Percentiles rank a stretch among this genome's conserved stretches.
phyloP scores from a whole-genome alignment of 1,140 invertebrate species.

The Drosophila navojoa region DNA sequence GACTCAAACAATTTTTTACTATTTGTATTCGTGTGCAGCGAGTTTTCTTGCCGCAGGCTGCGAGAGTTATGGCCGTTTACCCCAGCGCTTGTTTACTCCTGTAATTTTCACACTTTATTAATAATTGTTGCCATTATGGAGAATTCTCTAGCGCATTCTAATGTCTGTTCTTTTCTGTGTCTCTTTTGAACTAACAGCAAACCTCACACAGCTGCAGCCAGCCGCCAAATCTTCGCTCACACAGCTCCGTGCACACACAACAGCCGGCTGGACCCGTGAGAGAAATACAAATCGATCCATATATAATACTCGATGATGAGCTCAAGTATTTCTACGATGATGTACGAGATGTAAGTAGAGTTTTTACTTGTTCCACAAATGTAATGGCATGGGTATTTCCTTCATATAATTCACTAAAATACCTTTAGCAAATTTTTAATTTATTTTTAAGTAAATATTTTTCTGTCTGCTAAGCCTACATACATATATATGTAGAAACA shows the following conservation, averaged over 20 bases:
- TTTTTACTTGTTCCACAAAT: not conserved
- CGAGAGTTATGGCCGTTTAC: conserved; percentile 24
- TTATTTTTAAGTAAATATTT: not conserved
- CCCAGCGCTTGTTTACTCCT: conserved; percentile 35
- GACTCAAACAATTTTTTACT: conserved; percentile 46
- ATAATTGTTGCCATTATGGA: conserved; percentile 58
- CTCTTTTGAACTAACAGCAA: conserved; percentile 30
- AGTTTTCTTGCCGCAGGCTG: not conserved
- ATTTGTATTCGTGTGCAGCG: not conserved
- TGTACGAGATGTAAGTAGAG: conserved; percentile 89
- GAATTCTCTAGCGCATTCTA: conserved; percentile 35
- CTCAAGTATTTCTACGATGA: conserved; percentile 92
- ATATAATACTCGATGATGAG: conserved; percentile 92
- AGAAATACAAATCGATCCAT: conserved; percentile 92
- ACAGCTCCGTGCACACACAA: conserved; percentile 88
- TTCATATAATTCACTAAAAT: not conserved
- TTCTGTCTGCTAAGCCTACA: not conserved
- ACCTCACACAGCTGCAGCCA: conserved; percentile 57
- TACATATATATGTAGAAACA: not conserved
- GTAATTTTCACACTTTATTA: conserved; percentile 67
- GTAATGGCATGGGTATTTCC: not conserved
- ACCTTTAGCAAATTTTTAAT: no score
- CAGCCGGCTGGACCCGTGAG: conserved; percentile 90
- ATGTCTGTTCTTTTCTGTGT: conserved; percentile 6
- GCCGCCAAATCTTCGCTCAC: conserved; percentile 61